Conservation (phyloP, 2,113 vertebrate species). For the Tiliqua scincoides region DNA sequence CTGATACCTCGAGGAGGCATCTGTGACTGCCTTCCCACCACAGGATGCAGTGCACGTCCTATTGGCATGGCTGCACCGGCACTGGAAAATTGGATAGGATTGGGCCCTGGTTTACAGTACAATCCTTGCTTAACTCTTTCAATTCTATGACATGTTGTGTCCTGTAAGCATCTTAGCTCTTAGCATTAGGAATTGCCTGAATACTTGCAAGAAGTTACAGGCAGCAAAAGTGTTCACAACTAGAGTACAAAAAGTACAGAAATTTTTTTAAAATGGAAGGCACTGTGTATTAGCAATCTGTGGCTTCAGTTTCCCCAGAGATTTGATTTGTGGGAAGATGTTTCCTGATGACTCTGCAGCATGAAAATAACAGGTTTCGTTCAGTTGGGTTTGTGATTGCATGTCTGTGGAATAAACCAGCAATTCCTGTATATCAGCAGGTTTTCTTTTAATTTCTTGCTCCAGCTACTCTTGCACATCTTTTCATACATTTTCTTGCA, state of each 20-base stretch:
- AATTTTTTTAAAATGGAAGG: not conserved
- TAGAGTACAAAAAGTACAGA: not conserved
- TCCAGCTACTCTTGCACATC: slow-evolving; percentile 19
- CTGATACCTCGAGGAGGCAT: too few species aligned
- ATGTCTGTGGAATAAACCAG: slow-evolving; percentile 23
- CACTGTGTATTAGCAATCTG: slow-evolving; percentile 12
- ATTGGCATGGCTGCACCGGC: too few species aligned
- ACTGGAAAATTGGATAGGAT: too few species aligned
- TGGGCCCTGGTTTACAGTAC: too few species aligned
- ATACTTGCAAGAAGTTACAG: not conserved
- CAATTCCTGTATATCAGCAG: slow-evolving; percentile 42
- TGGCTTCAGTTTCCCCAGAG: slow-evolving; percentile 29
- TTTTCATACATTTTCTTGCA: not conserved
- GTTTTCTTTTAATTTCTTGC: slow-evolving; percentile 39
- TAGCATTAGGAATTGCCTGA: not conserved
- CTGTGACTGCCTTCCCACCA: too few species aligned
- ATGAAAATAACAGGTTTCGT: slow-evolving; percentile 64
- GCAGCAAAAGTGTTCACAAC: not conserved
- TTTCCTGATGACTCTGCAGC: slow-evolving; percentile 64
- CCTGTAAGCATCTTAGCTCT: not conserved
- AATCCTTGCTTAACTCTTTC: not conserved
- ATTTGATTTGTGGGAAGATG: slow-evolving; percentile 38
- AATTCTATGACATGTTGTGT: not conserved
- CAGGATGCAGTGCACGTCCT: too few species aligned
- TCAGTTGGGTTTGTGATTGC: slow-evolving; percentile 32